Base-by-base conservation (phyloP, 2,113 vertebrate species). In the Misgurnus anguillicaudatus region DNA sequence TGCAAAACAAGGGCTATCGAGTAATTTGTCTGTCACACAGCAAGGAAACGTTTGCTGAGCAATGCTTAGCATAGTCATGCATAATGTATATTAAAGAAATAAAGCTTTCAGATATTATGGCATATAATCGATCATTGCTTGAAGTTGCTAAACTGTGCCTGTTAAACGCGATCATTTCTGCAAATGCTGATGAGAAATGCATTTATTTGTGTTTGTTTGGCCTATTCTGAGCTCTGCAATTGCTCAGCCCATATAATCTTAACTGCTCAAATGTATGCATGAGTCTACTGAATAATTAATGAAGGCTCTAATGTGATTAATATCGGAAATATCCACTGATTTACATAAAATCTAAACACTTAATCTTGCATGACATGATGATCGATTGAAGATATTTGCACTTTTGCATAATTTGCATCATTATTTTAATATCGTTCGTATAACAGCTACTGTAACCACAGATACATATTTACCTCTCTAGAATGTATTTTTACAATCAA, bases 321-420 rank as follows among this genome's bases (percentile, higher is more conserved):
- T 62, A 47, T 47, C 14, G 58, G 72, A 74, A 62, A 62, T 60
- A 47, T 62, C 41, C n/a, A 47, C 57, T 74, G 21, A 62, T 74
- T 62, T 61, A 21, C 57, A 75, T 75, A 36, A 62, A 62, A 45
- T 62, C 42, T 75, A 75, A 75, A 75, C 62, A 9, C 42, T 75
- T 75, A 62, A 75, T 74, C 8, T 31, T 47, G 21, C 42, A 61
- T 42, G 57, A 47, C 57, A 62, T 21, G 47, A 74, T 75, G 72
- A 62, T 47, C 24, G 41, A 75, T 62, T 61, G 57, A 61, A 31
- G 41, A 74, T 36, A n/a, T 57, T 31, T n/a, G 9, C 1, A 6
- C 7, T 9, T 45, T 73, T 75, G 41, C 61, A 61, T 57, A 61
- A 17, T 24, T 39, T 16, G n/a, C 11, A 60, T 75, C 42, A 11